phyloP scores from a whole-genome alignment of 1,140 invertebrate species.

The Thaumetopoea pityocampa region DNA sequence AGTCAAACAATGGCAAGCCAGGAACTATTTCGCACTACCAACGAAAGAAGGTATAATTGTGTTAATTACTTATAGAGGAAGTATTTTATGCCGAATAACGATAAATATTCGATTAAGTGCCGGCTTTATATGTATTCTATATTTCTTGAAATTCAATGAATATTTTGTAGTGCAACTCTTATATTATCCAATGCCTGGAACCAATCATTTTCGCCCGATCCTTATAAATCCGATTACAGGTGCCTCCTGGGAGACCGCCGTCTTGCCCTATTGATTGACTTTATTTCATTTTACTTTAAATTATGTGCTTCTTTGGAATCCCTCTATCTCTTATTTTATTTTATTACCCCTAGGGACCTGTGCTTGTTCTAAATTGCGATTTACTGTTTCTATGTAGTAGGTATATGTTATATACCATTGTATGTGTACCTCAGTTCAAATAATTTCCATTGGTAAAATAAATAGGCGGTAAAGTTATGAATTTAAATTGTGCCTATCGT shows the following conservation, averaged over 20 bases:
- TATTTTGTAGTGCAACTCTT: constrained; percentile 27
- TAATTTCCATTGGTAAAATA: background rate
- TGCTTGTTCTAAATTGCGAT: too few relatives aligned
- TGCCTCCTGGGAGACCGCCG: constrained; percentile 4
- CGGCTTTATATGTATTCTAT: too few relatives aligned
- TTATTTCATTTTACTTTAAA: constrained; percentile 23
- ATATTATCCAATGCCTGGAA: constrained; percentile 19
- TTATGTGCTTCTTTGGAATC: constrained; percentile 19
- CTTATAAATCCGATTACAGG: constrained; percentile 35
- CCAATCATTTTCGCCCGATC: constrained; percentile 23
- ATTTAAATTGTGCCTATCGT: too few relatives aligned
- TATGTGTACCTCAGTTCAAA: too few relatives aligned
- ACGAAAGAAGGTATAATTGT: constrained; percentile 2
- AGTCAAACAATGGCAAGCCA: constrained; percentile 1
- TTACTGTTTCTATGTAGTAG: too few relatives aligned
- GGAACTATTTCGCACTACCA: constrained; percentile 1
- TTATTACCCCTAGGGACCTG: background rate
- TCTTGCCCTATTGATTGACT: constrained; percentile 21
- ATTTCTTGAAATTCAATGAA: constrained; percentile 17
- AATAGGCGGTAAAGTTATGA: too few relatives aligned
- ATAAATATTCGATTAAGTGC: too few relatives aligned
- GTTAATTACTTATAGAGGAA: constrained; percentile 7
- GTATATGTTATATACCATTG: too few relatives aligned
- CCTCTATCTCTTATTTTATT: constrained; percentile 3
- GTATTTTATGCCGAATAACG: too few relatives aligned